Evolutionary conservation across 1,140 invertebrate genomes (phyloP), one percentile per base, ranked within the genome.

Genomic region (Atopsyche davidsoni): DNA sequence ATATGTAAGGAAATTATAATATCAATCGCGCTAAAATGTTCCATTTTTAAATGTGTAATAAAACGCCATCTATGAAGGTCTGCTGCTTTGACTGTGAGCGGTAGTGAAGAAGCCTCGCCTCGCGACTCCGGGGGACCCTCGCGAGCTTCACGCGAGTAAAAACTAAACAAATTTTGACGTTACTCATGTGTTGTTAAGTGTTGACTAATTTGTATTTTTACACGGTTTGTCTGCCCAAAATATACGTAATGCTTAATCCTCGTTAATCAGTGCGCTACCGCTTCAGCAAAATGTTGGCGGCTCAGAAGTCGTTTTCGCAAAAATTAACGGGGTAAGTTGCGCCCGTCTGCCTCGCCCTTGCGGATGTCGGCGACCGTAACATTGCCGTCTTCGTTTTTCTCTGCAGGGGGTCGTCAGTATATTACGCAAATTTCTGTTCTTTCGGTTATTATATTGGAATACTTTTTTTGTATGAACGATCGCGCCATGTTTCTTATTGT

Each of bases 281-380:
- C 16, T 16, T 34, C 17, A 23, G 25, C 14, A 41, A 31, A 32
- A 48, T 48, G 46, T 31, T 48, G 40, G 39, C 55, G 4, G 55
- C 55, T n/a, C 55, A 57, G 32, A 52, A 52, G 32, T 52, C 51
- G 2, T 57, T 57, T 25, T 57, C 55, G 10, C 55, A 57, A 42
- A 57, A 50, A 38, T 31, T 57, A 28, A 46, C 46, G 18, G 51
- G 55, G 55, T 57, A 44, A 36, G 28, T 14, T 46, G 21, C 36
- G n/a, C 39, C 19, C 3, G 41, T 25, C 14, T 45, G 28, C 47
- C 47, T 42, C 38, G 47, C 47, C 47, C 47, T 42, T 17, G 19
- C 35, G n/a, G n/a, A n/a, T n/a, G n/a, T n/a, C n/a, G n/a, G n/a
- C n/a, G n/a, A n/a, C 14, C 36, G 34, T 22, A 47, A n/a, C n/a